A percentile compares a stretch with the other conserved stretches of the same genome.
Conservation (phyloP, 2,113 vertebrate genomes). For the Malurus elegans region DNA sequence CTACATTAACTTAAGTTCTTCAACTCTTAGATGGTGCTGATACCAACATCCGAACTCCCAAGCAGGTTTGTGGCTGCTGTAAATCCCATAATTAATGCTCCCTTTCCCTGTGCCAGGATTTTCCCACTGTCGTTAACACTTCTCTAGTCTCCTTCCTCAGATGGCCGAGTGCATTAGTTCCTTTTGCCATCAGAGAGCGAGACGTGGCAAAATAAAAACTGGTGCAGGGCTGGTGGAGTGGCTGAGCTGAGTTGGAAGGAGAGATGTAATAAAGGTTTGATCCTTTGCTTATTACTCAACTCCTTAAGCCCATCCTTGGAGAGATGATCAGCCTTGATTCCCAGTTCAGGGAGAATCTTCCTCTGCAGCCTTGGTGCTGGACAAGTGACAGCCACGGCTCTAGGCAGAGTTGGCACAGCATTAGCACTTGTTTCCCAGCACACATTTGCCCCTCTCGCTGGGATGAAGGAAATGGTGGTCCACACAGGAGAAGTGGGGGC, state of each 20-base stretch:
- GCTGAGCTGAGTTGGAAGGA: neutral
- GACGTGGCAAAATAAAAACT: fast-evolving
- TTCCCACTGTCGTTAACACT: neutral
- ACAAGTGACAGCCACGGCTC: neutral
- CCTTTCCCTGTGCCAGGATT: neutral
- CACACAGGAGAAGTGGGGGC: neutral
- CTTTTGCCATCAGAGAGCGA: neutral
- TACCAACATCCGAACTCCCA: neutral
- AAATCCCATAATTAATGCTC: neutral
- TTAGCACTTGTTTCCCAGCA: neutral
- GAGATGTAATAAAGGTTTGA: neutral
- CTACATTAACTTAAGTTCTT: neutral
- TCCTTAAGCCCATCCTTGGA: neutral
- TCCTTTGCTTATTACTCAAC: neutral
- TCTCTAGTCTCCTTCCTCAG: neutral
- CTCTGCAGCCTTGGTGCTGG: neutral
- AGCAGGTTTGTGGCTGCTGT: neutral
- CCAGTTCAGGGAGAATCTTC: neutral
- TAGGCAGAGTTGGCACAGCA: neutral
- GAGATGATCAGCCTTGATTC: neutral
- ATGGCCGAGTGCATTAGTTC: neutral
- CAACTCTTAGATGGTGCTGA: neutral
- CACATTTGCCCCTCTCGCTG: neutral
- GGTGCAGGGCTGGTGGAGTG: neutral
- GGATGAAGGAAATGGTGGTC: neutral